Conservation (phyloP, 2,888 invertebrate species). For the Ophioninae sp. region DNA sequence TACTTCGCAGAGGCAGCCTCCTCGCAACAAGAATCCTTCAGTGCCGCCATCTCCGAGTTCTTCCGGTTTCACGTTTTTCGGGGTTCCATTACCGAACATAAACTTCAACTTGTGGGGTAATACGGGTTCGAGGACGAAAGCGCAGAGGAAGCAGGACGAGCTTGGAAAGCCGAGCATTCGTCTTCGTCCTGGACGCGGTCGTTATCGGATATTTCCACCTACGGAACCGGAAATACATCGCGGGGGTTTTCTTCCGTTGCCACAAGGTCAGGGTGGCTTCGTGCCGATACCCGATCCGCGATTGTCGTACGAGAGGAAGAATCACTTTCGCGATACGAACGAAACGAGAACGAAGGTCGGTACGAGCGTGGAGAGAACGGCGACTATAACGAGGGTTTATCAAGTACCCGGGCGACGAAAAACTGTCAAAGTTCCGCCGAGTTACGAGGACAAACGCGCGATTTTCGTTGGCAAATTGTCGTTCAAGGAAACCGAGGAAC, state of each 20-base stretch:
- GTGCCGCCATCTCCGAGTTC: slow-evolving; percentile 82
- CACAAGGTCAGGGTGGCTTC: slow-evolving; percentile 88
- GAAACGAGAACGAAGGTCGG: neutral
- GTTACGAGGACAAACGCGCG: neutral
- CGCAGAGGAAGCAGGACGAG: slow-evolving; percentile 76
- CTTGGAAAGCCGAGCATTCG: slow-evolving; percentile 73
- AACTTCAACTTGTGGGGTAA: slow-evolving; percentile 86
- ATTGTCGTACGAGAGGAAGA: slow-evolving; percentile 44
- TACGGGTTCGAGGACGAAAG: slow-evolving; percentile 77
- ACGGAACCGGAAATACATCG: slow-evolving; percentile 86
- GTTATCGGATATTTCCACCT: slow-evolving; percentile 79
- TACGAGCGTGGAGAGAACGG: slow-evolving; percentile 54
- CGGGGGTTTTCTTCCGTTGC: slow-evolving; percentile 90
- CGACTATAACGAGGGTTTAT: slow-evolving; percentile 63
- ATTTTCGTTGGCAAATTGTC: slow-evolving; percentile 64
- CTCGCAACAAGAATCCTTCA: slow-evolving; percentile 71
- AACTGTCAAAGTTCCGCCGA: slow-evolving; percentile 4
- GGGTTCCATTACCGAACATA: slow-evolving; percentile 89
- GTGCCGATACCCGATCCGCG: slow-evolving; percentile 85
- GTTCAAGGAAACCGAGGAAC: slow-evolving; percentile 47
- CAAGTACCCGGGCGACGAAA: slow-evolving; percentile 49
- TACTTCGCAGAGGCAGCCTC: slow-evolving; percentile 70
- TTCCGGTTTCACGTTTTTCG: slow-evolving; percentile 91
- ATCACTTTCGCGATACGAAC: slow-evolving; percentile 19
- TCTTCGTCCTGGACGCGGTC: slow-evolving; percentile 72